Base-by-base conservation (phyloP, 2,113 vertebrate genomes). In the Pterophyllum scalare region DNA sequence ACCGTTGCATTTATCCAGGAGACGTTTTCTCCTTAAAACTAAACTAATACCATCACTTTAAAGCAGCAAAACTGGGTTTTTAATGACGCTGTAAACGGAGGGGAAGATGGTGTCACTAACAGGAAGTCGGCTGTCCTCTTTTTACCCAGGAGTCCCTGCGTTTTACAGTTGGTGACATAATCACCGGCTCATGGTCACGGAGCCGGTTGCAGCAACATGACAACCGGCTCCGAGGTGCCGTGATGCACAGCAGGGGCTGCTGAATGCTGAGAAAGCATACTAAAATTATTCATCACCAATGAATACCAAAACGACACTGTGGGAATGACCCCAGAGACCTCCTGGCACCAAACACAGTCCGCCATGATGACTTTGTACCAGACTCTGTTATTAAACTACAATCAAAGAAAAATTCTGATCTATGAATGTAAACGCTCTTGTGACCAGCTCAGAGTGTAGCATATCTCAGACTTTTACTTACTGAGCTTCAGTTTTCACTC, bases 161-260 rank as follows among this genome's bases (percentile, higher is more conserved):
- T 54, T 67, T 83, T 22, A 87, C 59, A 60, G 19, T 13, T 61
- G 52, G 22, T 60, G 52, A 83, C 76, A 79, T n/a, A 82, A 82
- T 75, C 40, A 59, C 22, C 28, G 24, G 40, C 8, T 8, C 31
- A 20, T 79, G n/a, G 13, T 54, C 54, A 65, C 1, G 59, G 59
- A 26, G 49, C 43, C 20, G 40, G 40, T 20, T 26, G 8, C 58
- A 49, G 65, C 77, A 26, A 33, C 31, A 7, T 9, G 49, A 58
- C 62, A 46, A 4, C 54, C 17, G 26, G 9, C 14, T 49, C 35
- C 10, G 5, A 49, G 43, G 10, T 58, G 8, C 20, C 2, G 13
- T 43, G 59, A 64, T 15, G 31, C n/a, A 72, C 74, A 74, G 24
- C 40, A 43, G 2, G 15, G 43, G 38, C 64, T 70, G 22, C 22